These are phyloP conservation scores for Agrilus planipennis DNA, from an alignment of 1,140 invertebrate species.

Conservation along the genomic window DNA sequence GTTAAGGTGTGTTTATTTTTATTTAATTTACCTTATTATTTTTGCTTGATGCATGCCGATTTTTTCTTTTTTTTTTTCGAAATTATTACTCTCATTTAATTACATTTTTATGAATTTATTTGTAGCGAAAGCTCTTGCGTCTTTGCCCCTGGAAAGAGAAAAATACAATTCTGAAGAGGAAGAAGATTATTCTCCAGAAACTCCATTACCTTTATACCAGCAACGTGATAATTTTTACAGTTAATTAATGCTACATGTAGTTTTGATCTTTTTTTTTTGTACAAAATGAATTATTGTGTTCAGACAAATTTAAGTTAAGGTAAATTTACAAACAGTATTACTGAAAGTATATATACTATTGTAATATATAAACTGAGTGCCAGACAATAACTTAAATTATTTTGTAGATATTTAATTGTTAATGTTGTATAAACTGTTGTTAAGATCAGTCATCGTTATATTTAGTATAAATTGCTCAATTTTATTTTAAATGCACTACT, in stretches of 20 bases:
- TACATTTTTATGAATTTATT: conserved; percentile 20
- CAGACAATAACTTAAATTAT: conserved; percentile 26
- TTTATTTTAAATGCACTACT: no score
- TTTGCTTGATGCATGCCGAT: conserved; percentile 11
- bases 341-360: no score
- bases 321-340: conserved; percentile 17
- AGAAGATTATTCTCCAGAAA: conserved; percentile 53
- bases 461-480: no score
- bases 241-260: conserved; percentile 34
- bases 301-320: conserved; percentile 9
- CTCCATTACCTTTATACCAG: conserved; percentile 64
- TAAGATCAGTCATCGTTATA: no score
- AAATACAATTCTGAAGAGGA: conserved; percentile 45
- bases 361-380: conserved; percentile 21
- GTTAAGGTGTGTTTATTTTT: conserved; percentile 12
- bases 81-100: no score
- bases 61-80: background rate
- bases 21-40: conserved; percentile 12
- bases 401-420: no score
- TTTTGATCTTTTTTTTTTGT: conserved; percentile 6
- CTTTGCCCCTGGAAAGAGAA: conserved; percentile 40
- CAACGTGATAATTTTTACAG: conserved; percentile 75
- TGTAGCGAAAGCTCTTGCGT: conserved; percentile 63
- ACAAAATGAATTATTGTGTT: conserved; percentile 14
- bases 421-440: no score